phyloP scores from a whole-genome alignment of 2,113 vertebrate genomes.

The Gobius niger region DNA sequence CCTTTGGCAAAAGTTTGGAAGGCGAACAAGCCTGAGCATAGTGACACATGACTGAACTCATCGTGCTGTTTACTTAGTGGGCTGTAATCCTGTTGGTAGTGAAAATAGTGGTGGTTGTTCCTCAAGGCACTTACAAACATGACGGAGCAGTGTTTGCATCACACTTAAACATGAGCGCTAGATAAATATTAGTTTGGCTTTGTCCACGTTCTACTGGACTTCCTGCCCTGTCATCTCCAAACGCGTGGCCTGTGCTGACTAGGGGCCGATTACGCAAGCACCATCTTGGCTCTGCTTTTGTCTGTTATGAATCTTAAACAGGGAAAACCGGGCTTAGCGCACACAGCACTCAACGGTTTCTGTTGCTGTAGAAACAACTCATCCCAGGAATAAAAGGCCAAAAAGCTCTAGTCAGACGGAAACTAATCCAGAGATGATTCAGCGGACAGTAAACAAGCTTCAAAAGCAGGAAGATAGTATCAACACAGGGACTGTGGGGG shows the following conservation, averaged over 20 bases:
- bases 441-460: background rate
- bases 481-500: background rate
- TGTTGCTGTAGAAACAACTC: slow-evolving; percentile 47
- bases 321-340: slow-evolving; percentile 1
- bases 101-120: background rate
- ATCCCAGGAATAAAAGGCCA: slow-evolving; percentile 25
- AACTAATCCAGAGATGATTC: slow-evolving; percentile 1
- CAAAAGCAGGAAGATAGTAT: background rate
- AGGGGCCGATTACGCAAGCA: slow-evolving; percentile 16
- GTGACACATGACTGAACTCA: background rate
- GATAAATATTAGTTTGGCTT: background rate
- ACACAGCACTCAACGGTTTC: slow-evolving; percentile 18
- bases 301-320: slow-evolving; percentile 43
- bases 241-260: slow-evolving; percentile 5
- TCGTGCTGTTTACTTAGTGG: background rate
- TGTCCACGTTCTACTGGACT: background rate
- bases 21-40: background rate
- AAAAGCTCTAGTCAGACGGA: background rate
- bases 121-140: background rate
- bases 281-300: slow-evolving; percentile 1
- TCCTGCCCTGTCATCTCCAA: slow-evolving; percentile 17
- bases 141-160: background rate
- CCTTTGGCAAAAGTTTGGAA: background rate
- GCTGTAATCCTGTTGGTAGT: background rate
- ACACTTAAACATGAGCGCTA: background rate